Base-by-base conservation (phyloP, 2,888 invertebrate species). In the Meteorus cinctellus region DNA sequence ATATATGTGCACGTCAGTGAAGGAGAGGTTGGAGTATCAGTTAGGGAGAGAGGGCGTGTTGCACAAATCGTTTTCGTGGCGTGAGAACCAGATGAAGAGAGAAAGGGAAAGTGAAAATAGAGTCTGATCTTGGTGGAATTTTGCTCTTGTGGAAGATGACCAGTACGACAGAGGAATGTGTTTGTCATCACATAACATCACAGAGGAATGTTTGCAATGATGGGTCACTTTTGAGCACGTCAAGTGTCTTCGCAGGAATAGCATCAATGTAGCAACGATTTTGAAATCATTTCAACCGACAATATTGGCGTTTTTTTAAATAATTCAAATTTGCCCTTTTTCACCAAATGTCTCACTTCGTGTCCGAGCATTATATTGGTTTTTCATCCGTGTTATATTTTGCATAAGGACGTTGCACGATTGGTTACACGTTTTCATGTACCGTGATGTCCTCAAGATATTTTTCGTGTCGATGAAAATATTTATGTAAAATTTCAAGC, bases 41-140 rank as follows among this genome's bases (percentile, higher is more conserved):
- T 77, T 66, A 75, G 77, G 74, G 66, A 63, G 75, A 36, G 66
- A 60, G 68, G 69, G 72, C 41, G 72, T 48, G 73, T 71, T 75
- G 77, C 77, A 70, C 78, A 79, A 72, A 76, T 66, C 72, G 68
- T 70, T 67, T 68, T 71, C 72, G 65, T 75, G 79, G 79, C 80
- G 80, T 80, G 80, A 80, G 80, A 80, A 80, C 80, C 80, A 80
- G 79, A 78, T 80, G 80, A 72, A 78, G 75, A 65, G 48, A 55
- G 48, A 60, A 19, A 24, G 4, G 55, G 29, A 24, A n/a, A 34
- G 16, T 16, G 36, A 72, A 45, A 55, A 36, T 27, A 36, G 27
- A 27, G n/a, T 27, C 67, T 67, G 73, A 67, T 59, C 55, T 55
- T 55, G 36, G 45, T 55, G 31, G 34, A 63, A 62, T 59, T 70